A percentile compares a stretch with the other conserved stretches of the same genome.
phyloP scores from a whole-genome alignment of 2,888 invertebrate species.

The Drosophila demipolita region DNA sequence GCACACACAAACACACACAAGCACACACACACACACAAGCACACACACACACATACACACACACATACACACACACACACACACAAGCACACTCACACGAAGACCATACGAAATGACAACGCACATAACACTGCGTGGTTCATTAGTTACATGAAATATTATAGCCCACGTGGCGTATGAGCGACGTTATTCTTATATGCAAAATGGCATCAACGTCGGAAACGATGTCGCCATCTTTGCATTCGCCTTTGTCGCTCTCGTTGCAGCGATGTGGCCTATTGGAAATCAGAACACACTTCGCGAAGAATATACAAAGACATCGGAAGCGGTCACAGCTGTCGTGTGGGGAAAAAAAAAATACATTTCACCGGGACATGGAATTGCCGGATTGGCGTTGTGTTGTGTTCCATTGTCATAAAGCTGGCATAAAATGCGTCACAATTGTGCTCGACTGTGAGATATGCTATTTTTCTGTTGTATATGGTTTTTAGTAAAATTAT shows the following conservation, averaged over 20 bases:
- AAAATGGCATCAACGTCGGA: conserved; percentile 41
- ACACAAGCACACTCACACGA: not conserved
- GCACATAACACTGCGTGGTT: conserved; percentile 60
- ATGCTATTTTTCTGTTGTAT: not conserved
- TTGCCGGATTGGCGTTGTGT: conserved; percentile 27
- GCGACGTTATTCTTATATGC: conserved; percentile 62
- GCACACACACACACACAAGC: not conserved
- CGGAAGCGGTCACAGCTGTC: conserved; percentile 49
- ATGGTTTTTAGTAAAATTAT: not conserved
- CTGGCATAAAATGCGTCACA: conserved; percentile 2
- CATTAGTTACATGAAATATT: conserved; percentile 70
- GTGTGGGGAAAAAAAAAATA: conserved; percentile 11
- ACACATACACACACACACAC: not conserved
- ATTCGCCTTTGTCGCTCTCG: not conserved
- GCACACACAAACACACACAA: too few species aligned
- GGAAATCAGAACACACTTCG: conserved; percentile 37
- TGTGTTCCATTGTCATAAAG: conserved; percentile 5
- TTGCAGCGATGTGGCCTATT: conserved; percentile 32
- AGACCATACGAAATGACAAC: conserved; percentile 27
- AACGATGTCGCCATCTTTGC: not conserved
- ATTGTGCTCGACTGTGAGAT: conserved; percentile 21
- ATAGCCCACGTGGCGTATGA: conserved; percentile 69
- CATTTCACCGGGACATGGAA: conserved; percentile 43
- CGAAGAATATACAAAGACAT: conserved; percentile 12
- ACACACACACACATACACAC: not conserved